Base-by-base conservation (phyloP, 2,113 vertebrate genomes). In the Zosterops lateralis region DNA sequence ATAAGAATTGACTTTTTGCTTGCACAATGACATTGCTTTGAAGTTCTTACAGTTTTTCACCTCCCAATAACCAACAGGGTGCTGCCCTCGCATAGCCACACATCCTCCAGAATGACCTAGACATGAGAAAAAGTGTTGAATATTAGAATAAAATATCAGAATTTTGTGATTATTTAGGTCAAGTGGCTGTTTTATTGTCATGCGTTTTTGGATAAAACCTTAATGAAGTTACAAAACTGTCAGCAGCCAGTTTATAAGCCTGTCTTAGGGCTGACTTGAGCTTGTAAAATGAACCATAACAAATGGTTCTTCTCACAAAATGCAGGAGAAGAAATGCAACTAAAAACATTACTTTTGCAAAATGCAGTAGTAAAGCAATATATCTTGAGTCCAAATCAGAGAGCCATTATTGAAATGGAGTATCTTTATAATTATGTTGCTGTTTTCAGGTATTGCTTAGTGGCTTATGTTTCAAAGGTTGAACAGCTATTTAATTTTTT, bases 11-110 rank as follows among this genome's bases (percentile, higher is more conserved):
- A 98, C 84, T 71, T 98, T 97, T 94, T 98, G 98, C 92, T 98
- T 98, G 78, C 99, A 99, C 73, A 99, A 53, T 19, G 99, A 99
- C 96, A 98, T 97, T 28, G 99, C 99, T 95, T 98, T 98, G 88
- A 98, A 98, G 44, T 95, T 93, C n/a, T 77, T 96, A 84, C 99
- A 99, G 96, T 98, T 98, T 96, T 99, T 99, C 60, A 99, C 99
- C 93, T 99, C 98, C 99, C 99, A 99, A 14, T 90, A 98, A 61
- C 99, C 99, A 93, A 98, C 6, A n/a, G 98, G 97, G 31, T 95
- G 90, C 40, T 98, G 97, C 53, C 98, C 98, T 82, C 96, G 96
- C 92, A 99, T 97, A n/a, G 97, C 98, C 79, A 99, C 99, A 58
- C 99, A 99, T 36, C 99, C 99, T 68, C 98, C 98, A 57, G 96